Base-by-base conservation (phyloP, 35 echinoderm and acorn worm species). In the Apostichopus parvimensis region DNA sequence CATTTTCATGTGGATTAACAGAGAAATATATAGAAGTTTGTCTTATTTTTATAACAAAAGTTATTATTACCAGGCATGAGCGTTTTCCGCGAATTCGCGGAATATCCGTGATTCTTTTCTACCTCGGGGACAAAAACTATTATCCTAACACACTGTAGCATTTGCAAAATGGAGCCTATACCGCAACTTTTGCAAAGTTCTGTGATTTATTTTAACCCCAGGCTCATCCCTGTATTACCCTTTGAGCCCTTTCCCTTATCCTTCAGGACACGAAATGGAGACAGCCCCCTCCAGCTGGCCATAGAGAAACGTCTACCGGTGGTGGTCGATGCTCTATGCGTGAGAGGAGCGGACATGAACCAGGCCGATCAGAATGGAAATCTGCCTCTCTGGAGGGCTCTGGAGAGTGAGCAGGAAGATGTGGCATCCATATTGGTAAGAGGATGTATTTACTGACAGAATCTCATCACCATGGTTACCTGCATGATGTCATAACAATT, bases 281-380 rank as follows among this genome's bases (percentile, higher is more conserved):
- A 99, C 59, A 99, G 90, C 9, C 97, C 97, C 59, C 89, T 99
- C 20, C 97, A 99, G 92, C 62, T 96, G 65, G 91, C 97, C 4
- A 99, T 99, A 73, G 94, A 94, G 82, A 92, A 93, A 6, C 94
- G 91, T 56, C 79, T 99, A 10, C 93, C 97, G 13, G 97, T 99
- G n/a, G 97, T 99, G 4, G 97, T 99, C 1, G 97, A 99, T 93
- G 97, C 97, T 6, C 89, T 99, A 71, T 99, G 97, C 75, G 97
- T 99, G 56, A 90, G 97, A 53, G 97, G 97, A 26, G 97, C 97
- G 8, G 95, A 99, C 65, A 99, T 99, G 97, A 99, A 99, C 89
- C 94, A 93, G 7, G 82, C 92, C 6, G 95, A 96, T 68, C 95
- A 99, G 78, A 88, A 93, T 45, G 95, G 97, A 21, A 96, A 99